phyloP scores from a whole-genome alignment of 2,113 vertebrate genomes.

The Nycticorax nycticorax region DNA sequence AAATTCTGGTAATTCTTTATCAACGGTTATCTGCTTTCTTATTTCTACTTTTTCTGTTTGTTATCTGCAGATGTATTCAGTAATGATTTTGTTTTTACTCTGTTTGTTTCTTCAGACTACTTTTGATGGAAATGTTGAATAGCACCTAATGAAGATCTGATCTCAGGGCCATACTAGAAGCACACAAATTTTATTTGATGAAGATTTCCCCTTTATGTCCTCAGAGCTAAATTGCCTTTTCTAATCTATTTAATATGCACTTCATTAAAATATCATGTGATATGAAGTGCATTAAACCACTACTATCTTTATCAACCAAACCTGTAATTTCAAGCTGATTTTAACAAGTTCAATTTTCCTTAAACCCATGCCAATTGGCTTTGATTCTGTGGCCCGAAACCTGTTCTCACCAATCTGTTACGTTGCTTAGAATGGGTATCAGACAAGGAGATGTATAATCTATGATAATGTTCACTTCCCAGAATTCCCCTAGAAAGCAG shows the following conservation, averaged over 20 bases:
- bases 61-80: background rate
- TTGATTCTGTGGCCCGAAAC: background rate
- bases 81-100: background rate
- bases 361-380: background rate
- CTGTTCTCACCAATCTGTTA: background rate
- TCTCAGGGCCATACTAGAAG: background rate
- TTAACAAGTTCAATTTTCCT: background rate
- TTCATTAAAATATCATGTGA: background rate
- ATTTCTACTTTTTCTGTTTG: background rate
- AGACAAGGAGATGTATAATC: background rate
- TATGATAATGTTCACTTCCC: background rate
- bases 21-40: background rate
- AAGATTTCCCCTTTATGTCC: background rate
- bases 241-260: background rate
- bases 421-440: background rate
- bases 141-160: background rate
- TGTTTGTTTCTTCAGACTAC: background rate
- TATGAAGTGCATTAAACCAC: background rate
- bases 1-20: background rate
- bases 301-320: background rate
- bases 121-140: background rate
- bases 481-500: background rate
- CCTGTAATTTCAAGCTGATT: background rate
- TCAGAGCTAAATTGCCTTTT: background rate
- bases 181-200: background rate